phyloP scores from a whole-genome alignment of 2,888 invertebrate species.

The Lottia scabra region DNA sequence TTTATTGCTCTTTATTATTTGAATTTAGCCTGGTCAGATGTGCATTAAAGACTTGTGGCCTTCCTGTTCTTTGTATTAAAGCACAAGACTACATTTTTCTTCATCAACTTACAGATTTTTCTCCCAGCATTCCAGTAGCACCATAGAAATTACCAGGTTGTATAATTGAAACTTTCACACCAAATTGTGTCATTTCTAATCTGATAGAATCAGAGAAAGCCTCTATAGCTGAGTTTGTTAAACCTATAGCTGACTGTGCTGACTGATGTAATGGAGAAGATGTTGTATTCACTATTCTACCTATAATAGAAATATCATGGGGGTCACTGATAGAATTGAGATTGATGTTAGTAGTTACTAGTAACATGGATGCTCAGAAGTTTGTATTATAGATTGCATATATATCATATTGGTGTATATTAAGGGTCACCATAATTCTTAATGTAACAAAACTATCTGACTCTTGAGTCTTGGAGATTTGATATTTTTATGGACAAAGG shows the following conservation, averaged over 20 bases:
- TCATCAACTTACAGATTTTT: slow-evolving; percentile 38
- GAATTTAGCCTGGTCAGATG: too few relatives aligned
- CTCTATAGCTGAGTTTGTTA: slow-evolving; percentile 57
- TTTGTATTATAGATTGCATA: background rate
- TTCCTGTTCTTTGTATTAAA: too few relatives aligned
- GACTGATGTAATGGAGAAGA: slow-evolving; percentile 63
- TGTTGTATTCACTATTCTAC: slow-evolving; percentile 68
- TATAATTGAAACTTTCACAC: slow-evolving; percentile 52
- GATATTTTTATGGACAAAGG: too few relatives aligned
- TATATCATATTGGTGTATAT: background rate
- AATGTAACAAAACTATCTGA: too few relatives aligned
- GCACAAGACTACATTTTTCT: too few relatives aligned
- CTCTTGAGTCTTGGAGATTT: too few relatives aligned
- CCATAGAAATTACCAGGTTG: slow-evolving; percentile 68
- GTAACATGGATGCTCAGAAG: too few relatives aligned
- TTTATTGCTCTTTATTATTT: too few relatives aligned
- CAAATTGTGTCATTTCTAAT: slow-evolving; percentile 58
- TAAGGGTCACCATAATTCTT: too few relatives aligned
- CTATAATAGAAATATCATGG: slow-evolving; percentile 36
- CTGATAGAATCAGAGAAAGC: slow-evolving; percentile 57
- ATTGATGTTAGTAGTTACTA: too few relatives aligned
- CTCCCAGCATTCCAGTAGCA: slow-evolving; percentile 46
- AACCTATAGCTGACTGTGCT: slow-evolving; percentile 49
- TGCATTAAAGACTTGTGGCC: too few relatives aligned
- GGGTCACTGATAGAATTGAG: too few relatives aligned